Evolutionary conservation across 2,888 invertebrate species (phyloP), one percentile per base, ranked within the genome.

Genomic region (Dascillus cervinus): DNA sequence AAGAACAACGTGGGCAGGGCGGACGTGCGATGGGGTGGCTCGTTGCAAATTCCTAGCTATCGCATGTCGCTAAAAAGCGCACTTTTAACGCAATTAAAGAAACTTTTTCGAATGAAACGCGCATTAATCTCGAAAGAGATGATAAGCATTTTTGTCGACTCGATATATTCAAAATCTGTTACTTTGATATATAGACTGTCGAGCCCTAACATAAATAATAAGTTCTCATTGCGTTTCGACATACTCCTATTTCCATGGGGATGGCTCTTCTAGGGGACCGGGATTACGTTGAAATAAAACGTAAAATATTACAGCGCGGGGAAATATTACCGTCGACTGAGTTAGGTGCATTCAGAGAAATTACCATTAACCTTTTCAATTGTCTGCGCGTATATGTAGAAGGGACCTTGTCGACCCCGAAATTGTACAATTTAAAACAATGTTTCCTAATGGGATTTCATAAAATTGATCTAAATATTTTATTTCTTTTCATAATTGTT

Each of bases 321-420:
- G 41, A 41, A 41, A 41, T 41, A 38, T 41, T 32, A 41, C 38
- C 38, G 38, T 41, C n/a, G n/a, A n/a, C n/a, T n/a, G n/a, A n/a
- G n/a, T n/a, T n/a, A n/a, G n/a, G n/a, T n/a, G n/a, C n/a, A n/a
- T n/a, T n/a, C n/a, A n/a, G n/a, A n/a, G n/a, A n/a, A n/a, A n/a
- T n/a, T n/a, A n/a, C n/a, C n/a, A n/a, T n/a, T n/a, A n/a, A n/a
- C n/a, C n/a, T n/a, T n/a, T n/a, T n/a, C n/a, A n/a, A n/a, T n/a
- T n/a, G n/a, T n/a, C n/a, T n/a, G n/a, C n/a, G n/a, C n/a, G n/a
- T n/a, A n/a, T n/a, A n/a, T n/a, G n/a, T n/a, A n/a, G n/a, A n/a
- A n/a, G n/a, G n/a, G n/a, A n/a, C n/a, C n/a, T n/a, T n/a, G n/a
- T n/a, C n/a, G n/a, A n/a, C n/a, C n/a, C n/a, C n/a, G n/a, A n/a